Base-by-base conservation (phyloP, 2,113 vertebrate genomes). In the Mormoops blainvillei region DNA sequence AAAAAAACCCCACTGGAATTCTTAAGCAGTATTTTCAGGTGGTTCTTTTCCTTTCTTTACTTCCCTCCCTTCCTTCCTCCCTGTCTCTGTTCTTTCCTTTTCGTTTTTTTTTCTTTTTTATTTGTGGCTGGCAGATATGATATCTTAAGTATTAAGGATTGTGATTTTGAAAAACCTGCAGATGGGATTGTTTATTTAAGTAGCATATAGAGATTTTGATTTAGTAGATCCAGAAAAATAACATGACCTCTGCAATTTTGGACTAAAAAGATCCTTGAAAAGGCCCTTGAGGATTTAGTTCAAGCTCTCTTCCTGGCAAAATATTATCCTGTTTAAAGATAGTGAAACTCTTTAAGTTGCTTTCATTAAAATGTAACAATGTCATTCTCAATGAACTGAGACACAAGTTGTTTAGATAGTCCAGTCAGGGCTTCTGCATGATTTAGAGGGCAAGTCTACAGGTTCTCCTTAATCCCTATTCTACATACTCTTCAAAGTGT, bases 301-400 rank as follows among this genome's bases (percentile, higher is more conserved):
- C 2, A 52, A 74, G 48, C 18, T 74, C 24, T 87, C 31, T 33
- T 86, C 18, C 94, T 84, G 20, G 4, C 5, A 82, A 91, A 92
- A 8, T 50, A 84, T 73, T 58, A 43, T 70, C 24, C 19, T 58
- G 4, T 94, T 92, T 77, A 56, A 83, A 95, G n/a, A 26, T 33
- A 65, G 36, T 67, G 67, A 77, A 85, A 92, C 58, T 50, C 7
- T 71, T 56, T 71, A 67, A 67, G 10, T 67, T 61, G 7, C 28
- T 94, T 89, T 94, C 65, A 71, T 87, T 85, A 88, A 94, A 80
- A 87, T 88, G 1, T 74, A 76, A 0, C 68, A 76, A 18, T 50
- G 16, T 83, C 11, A 68, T 63, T 94, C 22, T 92, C 63, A 95
- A 82, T 86, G 50, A 93, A 65, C 28, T 71, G 80, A 95, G 56